Evolutionary conservation across 37 sponge, comb jelly and placozoan species (phyloP).

Genomic region (Ephydatia muelleri): DNA sequence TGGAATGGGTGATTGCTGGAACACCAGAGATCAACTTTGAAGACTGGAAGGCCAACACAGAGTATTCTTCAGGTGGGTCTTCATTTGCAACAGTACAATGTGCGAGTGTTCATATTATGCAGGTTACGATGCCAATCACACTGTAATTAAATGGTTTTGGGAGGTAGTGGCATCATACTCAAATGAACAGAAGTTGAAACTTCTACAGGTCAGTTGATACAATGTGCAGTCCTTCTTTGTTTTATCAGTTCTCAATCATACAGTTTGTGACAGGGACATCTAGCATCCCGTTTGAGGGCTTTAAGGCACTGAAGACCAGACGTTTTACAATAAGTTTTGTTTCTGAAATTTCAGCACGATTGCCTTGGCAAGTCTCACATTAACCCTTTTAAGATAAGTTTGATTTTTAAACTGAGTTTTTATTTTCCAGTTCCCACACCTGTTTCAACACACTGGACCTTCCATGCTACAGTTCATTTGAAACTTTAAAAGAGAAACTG

Average conservation of each 20-base stretch:
- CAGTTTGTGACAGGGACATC: slow-evolving; percentile 95
- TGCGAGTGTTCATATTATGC: background rate
- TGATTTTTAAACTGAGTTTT: background rate
- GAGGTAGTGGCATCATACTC: slow-evolving; percentile 65
- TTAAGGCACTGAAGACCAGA: slow-evolving; percentile 62
- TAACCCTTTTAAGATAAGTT: background rate
- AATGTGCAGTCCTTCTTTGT: too few relatives aligned
- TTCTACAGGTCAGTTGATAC: slow-evolving; percentile 69
- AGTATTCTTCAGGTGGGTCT: slow-evolving; percentile 74
- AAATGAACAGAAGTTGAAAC: slow-evolving; percentile 79
- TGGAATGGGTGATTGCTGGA: slow-evolving; percentile 92
- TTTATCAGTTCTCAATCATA: background rate
- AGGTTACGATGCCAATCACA: slow-evolving; percentile 71
- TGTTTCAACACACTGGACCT: slow-evolving; percentile 88
- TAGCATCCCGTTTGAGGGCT: slow-evolving; percentile 90
- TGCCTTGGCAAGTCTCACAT: background rate
- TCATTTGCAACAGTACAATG: background rate
- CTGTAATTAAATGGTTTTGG: slow-evolving; percentile 81
- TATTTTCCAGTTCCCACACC: slow-evolving; percentile 73
- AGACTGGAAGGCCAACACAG: slow-evolving; percentile 87
- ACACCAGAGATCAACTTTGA: slow-evolving; percentile 81
- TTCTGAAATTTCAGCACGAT: background rate
- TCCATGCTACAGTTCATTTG: slow-evolving; percentile 63
- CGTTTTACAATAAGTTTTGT: too few relatives aligned
- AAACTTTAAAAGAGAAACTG: slow-evolving; percentile 65